Evolutionary conservation across 1,140 invertebrate species (phyloP).

Genomic region (Anastatus disparis): DNA sequence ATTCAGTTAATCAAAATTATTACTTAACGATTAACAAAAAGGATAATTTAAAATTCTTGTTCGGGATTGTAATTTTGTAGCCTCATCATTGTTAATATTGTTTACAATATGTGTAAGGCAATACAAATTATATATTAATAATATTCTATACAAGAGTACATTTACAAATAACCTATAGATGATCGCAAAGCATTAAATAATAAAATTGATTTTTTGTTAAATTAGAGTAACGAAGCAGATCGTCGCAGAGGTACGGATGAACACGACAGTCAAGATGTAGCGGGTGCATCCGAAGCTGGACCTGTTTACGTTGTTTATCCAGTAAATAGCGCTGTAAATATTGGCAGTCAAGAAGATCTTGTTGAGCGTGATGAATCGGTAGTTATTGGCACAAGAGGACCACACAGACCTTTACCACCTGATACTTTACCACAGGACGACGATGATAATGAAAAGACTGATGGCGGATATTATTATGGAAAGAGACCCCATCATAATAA

Average conservation of each 20-base stretch:
- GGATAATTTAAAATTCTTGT: too few species aligned
- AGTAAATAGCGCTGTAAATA: constrained; percentile 64
- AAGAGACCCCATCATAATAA: constrained; percentile 51
- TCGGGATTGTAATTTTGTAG: too few species aligned
- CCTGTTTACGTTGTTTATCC: constrained; percentile 76
- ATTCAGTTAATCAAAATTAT: too few species aligned
- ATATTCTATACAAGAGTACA: background rate
- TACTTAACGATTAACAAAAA: too few species aligned
- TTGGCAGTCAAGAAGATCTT: constrained; percentile 64
- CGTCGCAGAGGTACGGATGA: constrained; percentile 45
- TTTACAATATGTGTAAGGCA: too few species aligned
- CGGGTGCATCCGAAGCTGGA: background rate
- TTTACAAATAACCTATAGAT: background rate
- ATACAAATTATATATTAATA: too few species aligned
- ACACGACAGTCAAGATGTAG: background rate
- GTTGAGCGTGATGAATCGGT: constrained; percentile 67
- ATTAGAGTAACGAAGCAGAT: constrained; percentile 38
- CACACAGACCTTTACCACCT: constrained; percentile 69
- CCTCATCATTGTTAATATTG: too few species aligned
- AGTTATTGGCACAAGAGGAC: constrained; percentile 69
- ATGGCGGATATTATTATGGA: constrained; percentile 1
- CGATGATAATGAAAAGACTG: constrained; percentile 41
- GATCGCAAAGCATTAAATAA: too few species aligned
- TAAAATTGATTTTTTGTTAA: background rate
- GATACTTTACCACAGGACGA: constrained; percentile 59